These are phyloP conservation scores for Dryomyza anilis DNA, from an alignment of 2,888 invertebrate species.

Conservation along the genomic window DNA sequence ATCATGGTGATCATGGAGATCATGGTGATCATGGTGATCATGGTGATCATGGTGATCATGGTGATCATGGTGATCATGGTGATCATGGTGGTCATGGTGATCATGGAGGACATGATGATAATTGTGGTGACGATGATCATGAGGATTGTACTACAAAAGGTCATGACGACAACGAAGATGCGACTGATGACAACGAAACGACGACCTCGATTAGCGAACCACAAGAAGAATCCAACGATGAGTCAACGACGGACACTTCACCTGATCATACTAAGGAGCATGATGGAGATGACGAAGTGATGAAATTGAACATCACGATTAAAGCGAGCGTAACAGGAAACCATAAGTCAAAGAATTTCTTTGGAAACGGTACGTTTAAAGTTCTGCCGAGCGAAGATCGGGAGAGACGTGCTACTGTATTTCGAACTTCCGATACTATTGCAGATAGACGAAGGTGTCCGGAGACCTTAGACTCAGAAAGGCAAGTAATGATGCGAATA, in stretches of 20 bases:
- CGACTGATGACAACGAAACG: too few relatives aligned
- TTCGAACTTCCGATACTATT: not conserved
- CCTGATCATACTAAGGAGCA: not conserved
- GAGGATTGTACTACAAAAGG: not conserved
- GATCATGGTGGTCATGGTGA: not conserved
- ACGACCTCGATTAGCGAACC: not conserved
- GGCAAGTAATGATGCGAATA: not conserved
- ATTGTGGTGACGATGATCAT: not conserved
- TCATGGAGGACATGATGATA: not conserved
- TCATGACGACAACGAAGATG: too few relatives aligned
- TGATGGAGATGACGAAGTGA: constrained; percentile 36
- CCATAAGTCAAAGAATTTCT: constrained; percentile 41
- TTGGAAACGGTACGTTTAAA: constrained; percentile 49
- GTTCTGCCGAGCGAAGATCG: constrained; percentile 39
- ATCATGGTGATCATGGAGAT: too few relatives aligned
- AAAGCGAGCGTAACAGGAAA: constrained; percentile 52
- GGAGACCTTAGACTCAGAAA: not conserved
- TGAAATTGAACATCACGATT: constrained; percentile 52
- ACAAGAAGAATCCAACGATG: too few relatives aligned
- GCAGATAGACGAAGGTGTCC: not conserved
- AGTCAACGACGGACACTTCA: not conserved
- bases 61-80: too few relatives aligned
- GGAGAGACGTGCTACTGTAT: constrained; percentile 25
- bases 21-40: too few relatives aligned
- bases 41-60: too few relatives aligned